phyloP scores from a whole-genome alignment of 2,888 invertebrate genomes.

The Sesia bembeciformis region DNA sequence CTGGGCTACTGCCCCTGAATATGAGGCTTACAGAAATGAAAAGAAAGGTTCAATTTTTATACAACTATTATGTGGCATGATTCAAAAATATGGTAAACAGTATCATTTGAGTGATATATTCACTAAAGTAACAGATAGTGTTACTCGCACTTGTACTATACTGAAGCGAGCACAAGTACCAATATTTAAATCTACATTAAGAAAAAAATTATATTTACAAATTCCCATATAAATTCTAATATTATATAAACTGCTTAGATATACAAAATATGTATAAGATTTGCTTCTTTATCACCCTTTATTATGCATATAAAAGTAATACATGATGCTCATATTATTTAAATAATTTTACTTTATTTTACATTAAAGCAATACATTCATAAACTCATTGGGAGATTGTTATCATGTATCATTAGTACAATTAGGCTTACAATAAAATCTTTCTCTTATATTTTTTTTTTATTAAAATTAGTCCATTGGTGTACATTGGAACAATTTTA shows the following conservation, averaged over 20 bases:
- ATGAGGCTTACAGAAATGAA: constrained; percentile 50
- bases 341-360: no score
- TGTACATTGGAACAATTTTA: no score
- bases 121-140: constrained; percentile 41
- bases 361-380: no score
- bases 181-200: constrained; percentile 41
- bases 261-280: neutral
- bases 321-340: constrained; percentile 69
- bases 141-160: constrained; percentile 29
- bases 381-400: no score
- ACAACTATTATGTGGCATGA: constrained; percentile 39
- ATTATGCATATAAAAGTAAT: constrained; percentile 60
- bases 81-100: constrained; percentile 26
- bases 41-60: constrained; percentile 54
- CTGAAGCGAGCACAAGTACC: constrained; percentile 42
- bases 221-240: neutral
- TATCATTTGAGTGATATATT: constrained; percentile 53
- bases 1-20: constrained; percentile 60
- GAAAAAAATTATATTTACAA: constrained; percentile 49
- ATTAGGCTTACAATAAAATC: no score
- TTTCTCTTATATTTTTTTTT: no score
- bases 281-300: constrained; percentile 41
- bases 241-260: no score
- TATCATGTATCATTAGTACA: no score
- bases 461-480: no score